A percentile compares a stretch with the other conserved stretches of the same genome.
Conservation (phyloP, 2,113 vertebrate species). For the Numida meleagris region DNA sequence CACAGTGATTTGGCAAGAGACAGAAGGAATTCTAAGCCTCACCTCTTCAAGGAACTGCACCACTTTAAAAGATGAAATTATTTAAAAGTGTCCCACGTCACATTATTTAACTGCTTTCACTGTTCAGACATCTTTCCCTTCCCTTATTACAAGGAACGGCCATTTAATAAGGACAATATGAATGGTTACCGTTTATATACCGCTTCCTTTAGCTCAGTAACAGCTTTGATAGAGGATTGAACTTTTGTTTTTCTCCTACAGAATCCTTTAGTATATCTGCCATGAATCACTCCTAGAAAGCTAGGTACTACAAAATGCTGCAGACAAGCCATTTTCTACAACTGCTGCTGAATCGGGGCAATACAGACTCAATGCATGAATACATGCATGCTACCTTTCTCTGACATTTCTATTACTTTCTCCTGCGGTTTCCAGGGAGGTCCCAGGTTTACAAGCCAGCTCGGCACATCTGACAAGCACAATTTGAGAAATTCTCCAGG, state of each 20-base stretch:
- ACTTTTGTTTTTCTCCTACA: neutral
- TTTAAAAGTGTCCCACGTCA: neutral
- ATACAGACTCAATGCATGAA: neutral
- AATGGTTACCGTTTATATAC: neutral
- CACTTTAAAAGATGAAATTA: neutral
- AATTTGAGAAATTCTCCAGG: neutral
- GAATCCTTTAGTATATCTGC: slow-evolving; percentile 2
- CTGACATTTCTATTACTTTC: neutral
- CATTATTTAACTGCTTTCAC: neutral
- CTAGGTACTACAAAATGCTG: neutral
- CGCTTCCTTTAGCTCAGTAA: neutral
- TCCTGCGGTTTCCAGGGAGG: neutral
- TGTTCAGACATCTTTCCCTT: neutral
- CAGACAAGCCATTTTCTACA: neutral
- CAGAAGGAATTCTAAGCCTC: neutral
- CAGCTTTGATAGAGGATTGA: neutral
- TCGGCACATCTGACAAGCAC: neutral
- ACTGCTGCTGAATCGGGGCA: neutral
- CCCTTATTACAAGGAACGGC: no score
- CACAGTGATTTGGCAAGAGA: neutral
- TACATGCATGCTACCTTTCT: neutral
- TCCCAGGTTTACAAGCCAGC: neutral
- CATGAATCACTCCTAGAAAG: slow-evolving; percentile 40
- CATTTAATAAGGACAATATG: neutral
- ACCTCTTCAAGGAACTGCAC: neutral